Base-by-base conservation (phyloP, 2,797 vertebrate species). In the Clamator glandarius region DNA sequence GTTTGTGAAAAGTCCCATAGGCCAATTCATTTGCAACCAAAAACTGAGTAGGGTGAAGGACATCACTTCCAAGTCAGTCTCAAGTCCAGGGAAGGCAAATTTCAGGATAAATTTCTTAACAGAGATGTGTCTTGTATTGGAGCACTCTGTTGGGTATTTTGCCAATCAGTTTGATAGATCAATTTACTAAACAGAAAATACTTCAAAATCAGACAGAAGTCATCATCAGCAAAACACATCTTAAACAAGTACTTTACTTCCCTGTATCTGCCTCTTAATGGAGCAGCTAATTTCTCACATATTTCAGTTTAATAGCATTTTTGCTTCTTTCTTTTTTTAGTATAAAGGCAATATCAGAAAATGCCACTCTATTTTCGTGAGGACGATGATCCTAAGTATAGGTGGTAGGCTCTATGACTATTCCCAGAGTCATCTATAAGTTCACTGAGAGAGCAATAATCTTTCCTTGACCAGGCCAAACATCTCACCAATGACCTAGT, bases 161-260 rank as follows among this genome's bases (percentile, higher is more conserved):
- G 54, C 44, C 74, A 79, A 19, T 48, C 46, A 76, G 44, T 76
- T 51, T 90, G 73, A 86, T 54, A 51, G 48, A n/a, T 86, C 69
- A 81, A 8, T 78, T 41, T 72, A 55, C 36, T 62, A 87, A 82
- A 15, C 15, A 93, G 67, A 79, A 87, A 70, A 73, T 57, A 84
- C 39, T 84, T 89, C 51, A 21, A 91, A 90, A 26, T 70, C 63
- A 92, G 59, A 58, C 28, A 76, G 70, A 84, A 90, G 68, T 78
- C 19, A 48, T 4, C 5, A 2, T 6, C 58, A 90, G n/a, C 26
- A 89, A 74, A 87, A 67, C 11, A 55, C 18, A 9, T 66, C 46
- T 94, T 69, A 63, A 48, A 21, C 35, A 69, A 29, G 25, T 25
- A 59, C 84, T 89, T 87, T 57, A 42, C 12, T 84, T 87, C 29